Conservation (phyloP, 2,113 vertebrate species). For the Stigmatopora nigra region DNA sequence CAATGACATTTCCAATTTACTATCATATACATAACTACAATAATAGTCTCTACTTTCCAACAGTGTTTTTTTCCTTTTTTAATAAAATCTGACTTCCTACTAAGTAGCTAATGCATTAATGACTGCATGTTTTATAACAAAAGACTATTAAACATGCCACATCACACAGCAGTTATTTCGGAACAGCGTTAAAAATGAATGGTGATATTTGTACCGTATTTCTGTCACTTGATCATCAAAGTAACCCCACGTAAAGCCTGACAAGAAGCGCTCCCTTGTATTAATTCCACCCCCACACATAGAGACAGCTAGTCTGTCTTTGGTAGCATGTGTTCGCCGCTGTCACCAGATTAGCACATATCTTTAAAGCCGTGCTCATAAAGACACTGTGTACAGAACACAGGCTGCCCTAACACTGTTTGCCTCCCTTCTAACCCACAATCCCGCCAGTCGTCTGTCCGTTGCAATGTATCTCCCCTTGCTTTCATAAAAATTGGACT, state of each 20-base stretch:
- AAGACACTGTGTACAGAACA: slow-evolving; percentile 56
- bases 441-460: slow-evolving; percentile 19
- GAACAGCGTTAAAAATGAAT: not conserved
- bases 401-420: slow-evolving; percentile 35
- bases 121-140: not conserved
- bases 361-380: slow-evolving; percentile 55
- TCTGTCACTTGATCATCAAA: slow-evolving; percentile 10
- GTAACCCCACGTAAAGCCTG: slow-evolving; percentile 28
- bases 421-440: slow-evolving; percentile 27
- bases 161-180: not conserved
- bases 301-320: slow-evolving; percentile 37
- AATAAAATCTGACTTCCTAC: too few species aligned
- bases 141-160: not conserved
- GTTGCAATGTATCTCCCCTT: slow-evolving; percentile 19
- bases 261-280: slow-evolving; percentile 41
- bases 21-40: too few species aligned
- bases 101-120: too few species aligned
- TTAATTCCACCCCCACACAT: slow-evolving; percentile 46
- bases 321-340: slow-evolving; percentile 52
- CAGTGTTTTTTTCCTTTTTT: too few species aligned
- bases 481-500: slow-evolving; percentile 22
- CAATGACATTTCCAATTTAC: too few species aligned
- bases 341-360: slow-evolving; percentile 59
- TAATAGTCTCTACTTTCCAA: too few species aligned
- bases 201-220: not conserved